A percentile compares a stretch with the other conserved stretches of the same genome.
These are phyloP conservation scores for Pyrgilauda ruficollis DNA, from an alignment of 2,113 vertebrate species.

Conservation along the genomic window DNA sequence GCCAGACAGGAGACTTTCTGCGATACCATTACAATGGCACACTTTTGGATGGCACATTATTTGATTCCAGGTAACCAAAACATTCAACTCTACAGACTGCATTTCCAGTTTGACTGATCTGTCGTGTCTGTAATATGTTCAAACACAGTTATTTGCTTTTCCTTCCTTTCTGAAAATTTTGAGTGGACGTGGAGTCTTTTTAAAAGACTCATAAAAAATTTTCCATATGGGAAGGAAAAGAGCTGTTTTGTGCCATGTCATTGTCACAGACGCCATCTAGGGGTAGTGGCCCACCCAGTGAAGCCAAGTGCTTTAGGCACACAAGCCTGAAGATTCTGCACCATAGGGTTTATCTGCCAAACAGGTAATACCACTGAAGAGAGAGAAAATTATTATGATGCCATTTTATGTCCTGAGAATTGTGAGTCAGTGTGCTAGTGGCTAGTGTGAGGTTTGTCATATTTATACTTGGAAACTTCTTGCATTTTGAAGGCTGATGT, in stretches of 20 bases:
- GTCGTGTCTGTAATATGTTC: not conserved
- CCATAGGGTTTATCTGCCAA: not conserved
- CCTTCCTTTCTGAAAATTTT: not conserved
- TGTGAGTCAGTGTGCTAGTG: not conserved
- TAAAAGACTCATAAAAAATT: not conserved
- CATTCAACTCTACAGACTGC: not conserved
- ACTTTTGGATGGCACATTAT: constrained; percentile 89
- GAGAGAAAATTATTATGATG: not conserved
- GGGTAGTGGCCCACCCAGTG: not conserved
- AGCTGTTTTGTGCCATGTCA: not conserved
- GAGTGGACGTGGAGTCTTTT: not conserved
- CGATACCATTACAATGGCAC: constrained; percentile 97
- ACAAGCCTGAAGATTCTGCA: not conserved
- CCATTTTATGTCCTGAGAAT: not conserved
- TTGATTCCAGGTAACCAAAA: constrained; percentile 90
- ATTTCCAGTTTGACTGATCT: not conserved
- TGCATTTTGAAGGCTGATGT: not conserved
- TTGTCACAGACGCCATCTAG: not conserved
- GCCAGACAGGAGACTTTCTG: constrained; percentile 86
- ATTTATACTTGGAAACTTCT: not conserved
- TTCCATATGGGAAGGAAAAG: not conserved
- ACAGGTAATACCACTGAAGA: not conserved
- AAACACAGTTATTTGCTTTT: not conserved
- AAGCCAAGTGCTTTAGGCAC: not conserved
- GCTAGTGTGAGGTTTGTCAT: not conserved